A percentile compares a stretch with the other conserved stretches of the same genome.
Evolutionary conservation across 2,888 invertebrate genomes (phyloP).

Genomic region (Mycogona germanica): DNA sequence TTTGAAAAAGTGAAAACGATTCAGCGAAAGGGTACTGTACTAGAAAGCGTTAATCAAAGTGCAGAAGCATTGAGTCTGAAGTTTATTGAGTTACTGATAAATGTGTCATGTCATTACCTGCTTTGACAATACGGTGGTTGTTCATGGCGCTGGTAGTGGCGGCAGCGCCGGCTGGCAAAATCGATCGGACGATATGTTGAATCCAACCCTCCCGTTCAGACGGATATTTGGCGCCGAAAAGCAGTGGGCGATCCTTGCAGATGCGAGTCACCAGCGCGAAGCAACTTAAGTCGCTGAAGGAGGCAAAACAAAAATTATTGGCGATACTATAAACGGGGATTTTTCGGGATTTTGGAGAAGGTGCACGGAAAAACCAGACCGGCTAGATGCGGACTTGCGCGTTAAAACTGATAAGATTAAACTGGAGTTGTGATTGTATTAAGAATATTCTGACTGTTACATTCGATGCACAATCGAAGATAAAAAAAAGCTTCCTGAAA

Average conservation of each 20-base stretch:
- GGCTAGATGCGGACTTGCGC: background rate
- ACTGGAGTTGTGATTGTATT: no score
- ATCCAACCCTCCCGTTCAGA: conserved; percentile 19
- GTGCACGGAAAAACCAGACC: conserved; percentile 1
- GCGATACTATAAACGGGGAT: no score
- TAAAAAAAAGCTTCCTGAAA: no score
- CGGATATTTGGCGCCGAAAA: conserved; percentile 15
- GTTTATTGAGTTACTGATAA: no score
- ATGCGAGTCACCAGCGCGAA: conserved; percentile 15
- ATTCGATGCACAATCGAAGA: conserved; percentile 17
- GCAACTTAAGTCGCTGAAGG: no score
- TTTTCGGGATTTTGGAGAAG: no score
- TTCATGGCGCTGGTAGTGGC: background rate
- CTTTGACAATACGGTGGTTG: conserved; percentile 15
- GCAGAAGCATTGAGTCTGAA: conserved; percentile 76
- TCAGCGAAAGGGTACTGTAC: background rate
- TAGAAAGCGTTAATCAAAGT: background rate
- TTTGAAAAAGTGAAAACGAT: background rate
- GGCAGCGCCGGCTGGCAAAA: background rate
- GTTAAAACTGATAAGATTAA: no score
- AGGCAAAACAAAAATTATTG: no score
- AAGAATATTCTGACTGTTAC: conserved; percentile 4
- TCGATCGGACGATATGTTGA: conserved; percentile 13
- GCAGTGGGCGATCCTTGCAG: conserved; percentile 13
- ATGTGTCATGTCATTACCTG: no score